Percentiles rank a stretch among this genome's conserved stretches.
Conservation (phyloP, 2,888 invertebrate genomes). For the Plemyria rubiginata region DNA sequence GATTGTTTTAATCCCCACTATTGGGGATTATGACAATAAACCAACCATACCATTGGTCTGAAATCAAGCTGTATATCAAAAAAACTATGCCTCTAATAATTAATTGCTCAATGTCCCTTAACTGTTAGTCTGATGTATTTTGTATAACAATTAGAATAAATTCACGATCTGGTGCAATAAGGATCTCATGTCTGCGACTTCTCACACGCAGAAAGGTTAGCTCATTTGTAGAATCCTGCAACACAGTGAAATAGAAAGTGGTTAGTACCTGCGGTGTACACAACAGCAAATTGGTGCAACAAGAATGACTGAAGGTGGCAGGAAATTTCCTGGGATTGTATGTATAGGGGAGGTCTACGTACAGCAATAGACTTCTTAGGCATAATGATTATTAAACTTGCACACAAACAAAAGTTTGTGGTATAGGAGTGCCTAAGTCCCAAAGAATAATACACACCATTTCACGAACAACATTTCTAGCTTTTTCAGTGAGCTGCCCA, state of each 20-base stretch:
- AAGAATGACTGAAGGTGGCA: too few relatives aligned
- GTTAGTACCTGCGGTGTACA: too few relatives aligned
- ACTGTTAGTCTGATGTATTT: constrained; percentile 86
- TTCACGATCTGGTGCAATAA: constrained; percentile 98
- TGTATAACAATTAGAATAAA: constrained; percentile 97
- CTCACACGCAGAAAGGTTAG: constrained; percentile 97
- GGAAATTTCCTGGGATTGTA: too few relatives aligned
- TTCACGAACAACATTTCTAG: constrained; percentile 96
- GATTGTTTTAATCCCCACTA: too few relatives aligned
- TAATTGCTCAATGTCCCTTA: background rate
- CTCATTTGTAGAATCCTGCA: constrained; percentile 96
- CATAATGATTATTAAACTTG: too few relatives aligned
- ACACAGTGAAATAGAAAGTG: constrained; percentile 29
- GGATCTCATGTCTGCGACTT: constrained; percentile 98
- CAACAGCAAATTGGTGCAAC: too few relatives aligned
- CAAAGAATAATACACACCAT: constrained; percentile 75
- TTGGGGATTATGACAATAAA: too few relatives aligned
- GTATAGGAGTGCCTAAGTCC: background rate
- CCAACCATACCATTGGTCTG: too few relatives aligned
- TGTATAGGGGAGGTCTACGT: too few relatives aligned
- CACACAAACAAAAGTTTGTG: too few relatives aligned
- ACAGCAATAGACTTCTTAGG: too few relatives aligned
- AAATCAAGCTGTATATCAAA: too few relatives aligned
- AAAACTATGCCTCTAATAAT: background rate
- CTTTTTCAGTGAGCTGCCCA: constrained; percentile 96